phyloP scores from a whole-genome alignment of 2,113 vertebrate species.

The Anolis carolinensis region DNA sequence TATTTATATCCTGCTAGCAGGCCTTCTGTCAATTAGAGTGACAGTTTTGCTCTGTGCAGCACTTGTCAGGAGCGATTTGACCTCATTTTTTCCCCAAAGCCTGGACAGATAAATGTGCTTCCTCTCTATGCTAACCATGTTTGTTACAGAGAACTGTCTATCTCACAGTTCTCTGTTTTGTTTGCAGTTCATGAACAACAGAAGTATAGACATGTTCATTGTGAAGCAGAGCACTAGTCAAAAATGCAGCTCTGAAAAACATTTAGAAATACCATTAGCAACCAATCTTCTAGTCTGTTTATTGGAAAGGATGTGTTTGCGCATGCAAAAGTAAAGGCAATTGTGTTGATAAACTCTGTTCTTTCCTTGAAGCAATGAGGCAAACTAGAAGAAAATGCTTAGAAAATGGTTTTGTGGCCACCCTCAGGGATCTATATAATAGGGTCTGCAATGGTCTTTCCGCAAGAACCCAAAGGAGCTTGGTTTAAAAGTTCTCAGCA shows the following conservation, averaged over 20 bases:
- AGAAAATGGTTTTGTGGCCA: background rate
- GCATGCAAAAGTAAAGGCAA: too few relatives aligned
- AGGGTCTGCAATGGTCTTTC: background rate
- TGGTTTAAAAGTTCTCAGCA: background rate
- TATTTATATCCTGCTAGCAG: background rate
- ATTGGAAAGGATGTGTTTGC: background rate
- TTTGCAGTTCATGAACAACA: background rate
- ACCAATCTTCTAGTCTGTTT: background rate
- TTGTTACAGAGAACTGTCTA: background rate
- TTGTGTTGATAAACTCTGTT: background rate
- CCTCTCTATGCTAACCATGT: background rate
- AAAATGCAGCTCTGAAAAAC: background rate
- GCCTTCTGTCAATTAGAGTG: background rate
- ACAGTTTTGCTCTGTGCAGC: background rate
- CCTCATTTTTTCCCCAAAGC: background rate
- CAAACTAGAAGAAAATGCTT: background rate
- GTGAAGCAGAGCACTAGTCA: background rate
- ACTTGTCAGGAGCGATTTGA: background rate
- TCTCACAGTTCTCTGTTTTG: background rate
- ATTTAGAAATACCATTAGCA: background rate
- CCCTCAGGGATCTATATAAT: background rate
- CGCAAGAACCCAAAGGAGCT: background rate
- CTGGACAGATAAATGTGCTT: background rate
- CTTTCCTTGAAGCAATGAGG: background rate
- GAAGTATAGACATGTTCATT: background rate